Conservation (phyloP, 2,797 vertebrate genomes). For the Caiman crocodilus region DNA sequence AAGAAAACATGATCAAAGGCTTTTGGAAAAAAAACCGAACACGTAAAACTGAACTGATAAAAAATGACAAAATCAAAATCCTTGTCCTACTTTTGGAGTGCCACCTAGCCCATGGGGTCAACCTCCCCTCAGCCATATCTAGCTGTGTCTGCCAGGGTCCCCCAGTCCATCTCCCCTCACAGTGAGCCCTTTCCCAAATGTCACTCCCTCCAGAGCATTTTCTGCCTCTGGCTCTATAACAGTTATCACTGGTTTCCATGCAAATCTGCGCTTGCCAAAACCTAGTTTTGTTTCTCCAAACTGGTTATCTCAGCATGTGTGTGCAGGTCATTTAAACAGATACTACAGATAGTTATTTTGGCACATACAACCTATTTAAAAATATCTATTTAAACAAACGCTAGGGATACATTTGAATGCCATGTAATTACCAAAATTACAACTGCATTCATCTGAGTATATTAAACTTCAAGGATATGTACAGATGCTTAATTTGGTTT, state of each 20-base stretch:
- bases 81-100: no score
- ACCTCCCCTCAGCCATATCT: no score
- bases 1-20: no score
- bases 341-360: not conserved
- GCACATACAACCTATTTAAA: not conserved
- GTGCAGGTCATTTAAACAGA: not conserved
- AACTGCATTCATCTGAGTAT: constrained; percentile 43
- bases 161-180: no score
- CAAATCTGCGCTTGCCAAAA: not conserved
- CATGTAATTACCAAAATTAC: constrained; percentile 27
- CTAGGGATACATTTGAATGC: not conserved
- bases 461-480: constrained; percentile 54
- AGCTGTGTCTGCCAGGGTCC: no score
- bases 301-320: not conserved
- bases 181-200: no score
- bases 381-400: not conserved
- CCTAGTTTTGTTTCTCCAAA: not conserved
- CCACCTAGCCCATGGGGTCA: no score
- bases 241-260: not conserved
- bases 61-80: no score
- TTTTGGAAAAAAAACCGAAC: no score
- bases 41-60: no score
- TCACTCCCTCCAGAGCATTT: no score
- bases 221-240: not conserved
- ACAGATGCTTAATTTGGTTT: constrained; percentile 58